Base-by-base conservation (phyloP, 2,797 vertebrate genomes). In the Hyperoplus immaculatus region DNA sequence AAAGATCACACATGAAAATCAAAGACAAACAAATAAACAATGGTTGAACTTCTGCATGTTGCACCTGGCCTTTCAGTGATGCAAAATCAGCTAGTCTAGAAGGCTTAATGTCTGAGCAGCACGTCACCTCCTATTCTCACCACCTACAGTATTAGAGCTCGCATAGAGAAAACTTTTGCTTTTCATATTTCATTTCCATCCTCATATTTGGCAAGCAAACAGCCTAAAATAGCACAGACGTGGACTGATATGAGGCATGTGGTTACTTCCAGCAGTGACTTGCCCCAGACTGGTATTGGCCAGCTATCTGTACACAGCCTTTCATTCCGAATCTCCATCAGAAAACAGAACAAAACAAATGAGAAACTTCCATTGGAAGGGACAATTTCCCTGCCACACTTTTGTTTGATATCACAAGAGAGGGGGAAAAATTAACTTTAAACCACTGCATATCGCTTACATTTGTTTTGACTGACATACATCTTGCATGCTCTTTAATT, bases 401-500 rank as follows among this genome's bases (percentile, higher is more conserved):
- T 77, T 75, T 12, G 16, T 49, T 43, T 80, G 72, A 79, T 58
- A 76, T 55, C 45, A 65, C 36, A 65, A 63, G 51, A 16, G 49
- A 1, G 0, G 12, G 41, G 29, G 50, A 39, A 58, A 68, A 66
- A 41, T 39, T 36, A 2, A 53, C 72, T 72, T 77, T 84, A n/a
- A 72, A 84, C 88, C 29, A 29, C 29, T 29, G 67, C 7, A 18
- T 84, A 82, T 80, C 8, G 1, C 83, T 87, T 91, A 49, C 50
- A 70, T 77, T 91, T 78, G 69, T 86, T 91, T 81, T 75, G 72
- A 87, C 57, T 72, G n/a, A 58, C 65, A 49, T 66, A 83, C 75
- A 79, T 83, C 51, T 85, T 3, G 38, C 55, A 59, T 68, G 65
- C 72, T 85, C 81, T 91, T 84, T 90, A 90, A 93, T 92, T 92